Percentiles rank a stretch among this genome's conserved stretches.
Conservation (phyloP, 1,140 invertebrate species). For the Drosophila repletoides region DNA sequence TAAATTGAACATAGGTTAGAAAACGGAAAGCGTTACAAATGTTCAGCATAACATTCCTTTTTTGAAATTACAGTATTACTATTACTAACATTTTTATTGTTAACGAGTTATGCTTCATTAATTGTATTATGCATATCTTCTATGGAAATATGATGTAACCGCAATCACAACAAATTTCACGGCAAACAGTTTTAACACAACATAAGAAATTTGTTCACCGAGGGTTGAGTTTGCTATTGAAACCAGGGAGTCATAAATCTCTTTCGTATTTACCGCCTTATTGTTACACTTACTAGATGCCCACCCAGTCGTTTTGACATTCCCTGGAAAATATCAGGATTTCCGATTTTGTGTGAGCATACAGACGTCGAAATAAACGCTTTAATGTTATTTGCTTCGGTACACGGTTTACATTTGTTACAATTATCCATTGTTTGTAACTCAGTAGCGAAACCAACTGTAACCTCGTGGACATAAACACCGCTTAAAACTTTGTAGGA, state of each 20-base stretch:
- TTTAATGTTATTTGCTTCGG: constrained; percentile 66
- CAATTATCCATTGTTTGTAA: constrained; percentile 63
- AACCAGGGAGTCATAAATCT: constrained; percentile 63
- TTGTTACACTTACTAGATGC: constrained; percentile 41
- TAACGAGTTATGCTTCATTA: constrained; percentile 61
- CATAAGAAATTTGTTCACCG: constrained; percentile 48
- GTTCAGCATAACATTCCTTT: constrained; percentile 58
- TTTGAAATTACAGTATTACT: no score
- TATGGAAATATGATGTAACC: constrained; percentile 57
- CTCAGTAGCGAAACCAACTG: constrained; percentile 45
- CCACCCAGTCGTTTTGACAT: constrained; percentile 67
- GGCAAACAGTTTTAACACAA: constrained; percentile 68
- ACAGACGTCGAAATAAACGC: constrained; percentile 54
- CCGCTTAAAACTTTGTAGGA: constrained; percentile 13
- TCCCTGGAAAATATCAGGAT: constrained; percentile 73
- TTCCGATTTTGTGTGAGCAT: constrained; percentile 55
- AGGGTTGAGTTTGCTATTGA: constrained; percentile 53
- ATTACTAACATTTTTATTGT: constrained; percentile 64
- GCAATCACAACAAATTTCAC: constrained; percentile 78
- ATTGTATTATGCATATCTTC: constrained; percentile 28
- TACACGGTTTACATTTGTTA: constrained; percentile 74
- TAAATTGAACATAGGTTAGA: no score
- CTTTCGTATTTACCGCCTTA: constrained; percentile 57
- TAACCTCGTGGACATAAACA: constrained; percentile 59
- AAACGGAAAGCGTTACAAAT: constrained; percentile 43